Base-by-base conservation (phyloP, 1,140 invertebrate genomes). In the Choristoneura fumiferana region DNA sequence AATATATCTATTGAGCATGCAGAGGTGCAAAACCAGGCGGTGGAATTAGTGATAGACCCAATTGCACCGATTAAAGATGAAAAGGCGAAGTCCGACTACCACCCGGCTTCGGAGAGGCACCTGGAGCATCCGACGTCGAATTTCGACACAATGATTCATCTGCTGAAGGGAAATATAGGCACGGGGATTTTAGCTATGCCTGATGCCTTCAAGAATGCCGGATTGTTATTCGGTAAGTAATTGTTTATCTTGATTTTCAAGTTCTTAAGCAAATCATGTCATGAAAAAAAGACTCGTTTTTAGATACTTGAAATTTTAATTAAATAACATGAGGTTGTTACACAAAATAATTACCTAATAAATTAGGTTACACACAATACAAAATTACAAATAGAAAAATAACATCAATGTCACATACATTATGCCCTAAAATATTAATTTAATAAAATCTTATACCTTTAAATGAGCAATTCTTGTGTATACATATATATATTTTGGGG, bases 111-210 rank as follows among this genome's bases (percentile, higher is more conserved):
- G 4, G 92, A 94, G 70, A 84, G 94, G 67, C 91, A 92, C 52
- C 73, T 95, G 61, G 93, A 94, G 73, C 92, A 95, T 84, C 94
- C 94, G 1, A 95, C 94, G 8, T 94, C 94, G n/a, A 96, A 95
- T 85, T 91, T 94, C 49, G 95, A 96, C 71, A 95, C 95, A 0
- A 90, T 95, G 78, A 93, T 96, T 52, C 95, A 96, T 90, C 86
- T 96, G 58, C 83, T 96, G 8, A 96, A 96, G 89, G 95, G 94
- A 14, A 96, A 96, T 76, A 94, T 96, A 71, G 95, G 95, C 9
- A 96, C 95, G 8, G 96, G 96, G 1, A 95, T 96, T 62, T 77
- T 96, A 64, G 94, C 94, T 45, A 96, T 97, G 95, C 95, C 96
- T 38, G 93, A 96, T 89, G 96, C 95, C 38, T 94, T 97, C 71